A percentile compares a stretch with the other conserved stretches of the same genome.
These are phyloP conservation scores for Erpobdella octoculata DNA, from an alignment of 2,888 invertebrate genomes.

Conservation along the genomic window DNA sequence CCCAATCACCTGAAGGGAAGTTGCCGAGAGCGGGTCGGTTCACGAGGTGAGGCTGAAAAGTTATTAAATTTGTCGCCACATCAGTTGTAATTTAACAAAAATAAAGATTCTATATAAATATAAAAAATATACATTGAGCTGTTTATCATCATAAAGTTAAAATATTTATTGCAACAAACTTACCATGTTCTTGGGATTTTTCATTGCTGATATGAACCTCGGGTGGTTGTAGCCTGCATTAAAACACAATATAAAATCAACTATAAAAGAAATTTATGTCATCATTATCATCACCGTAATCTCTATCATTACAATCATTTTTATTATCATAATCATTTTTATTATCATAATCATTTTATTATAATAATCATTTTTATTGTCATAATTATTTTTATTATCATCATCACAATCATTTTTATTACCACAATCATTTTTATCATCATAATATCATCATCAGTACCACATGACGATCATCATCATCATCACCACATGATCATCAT, in stretches of 20 bases:
- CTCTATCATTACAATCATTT: background rate
- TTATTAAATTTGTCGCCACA: background rate
- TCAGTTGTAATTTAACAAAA: no score
- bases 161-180: conserved; percentile 47
- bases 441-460: no score
- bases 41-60: conserved; percentile 57
- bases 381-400: no score
- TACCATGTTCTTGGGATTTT: conserved; percentile 69
- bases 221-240: conserved; percentile 83
- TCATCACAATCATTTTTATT: no score
- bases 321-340: background rate
- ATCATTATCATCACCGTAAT: background rate
- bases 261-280: background rate
- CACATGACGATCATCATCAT: background rate
- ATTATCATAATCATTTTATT: no score
- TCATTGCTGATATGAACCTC: conserved; percentile 66
- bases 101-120: no score
- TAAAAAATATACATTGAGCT: no score
- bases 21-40: conserved; percentile 93
- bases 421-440: no score
- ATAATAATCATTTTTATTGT: no score
- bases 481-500: background rate
- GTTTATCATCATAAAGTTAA: no score
- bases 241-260: background rate
- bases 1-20: conserved; percentile 83